phyloP scores from a whole-genome alignment of 2,113 vertebrate species.

The Litocranius walleri region DNA sequence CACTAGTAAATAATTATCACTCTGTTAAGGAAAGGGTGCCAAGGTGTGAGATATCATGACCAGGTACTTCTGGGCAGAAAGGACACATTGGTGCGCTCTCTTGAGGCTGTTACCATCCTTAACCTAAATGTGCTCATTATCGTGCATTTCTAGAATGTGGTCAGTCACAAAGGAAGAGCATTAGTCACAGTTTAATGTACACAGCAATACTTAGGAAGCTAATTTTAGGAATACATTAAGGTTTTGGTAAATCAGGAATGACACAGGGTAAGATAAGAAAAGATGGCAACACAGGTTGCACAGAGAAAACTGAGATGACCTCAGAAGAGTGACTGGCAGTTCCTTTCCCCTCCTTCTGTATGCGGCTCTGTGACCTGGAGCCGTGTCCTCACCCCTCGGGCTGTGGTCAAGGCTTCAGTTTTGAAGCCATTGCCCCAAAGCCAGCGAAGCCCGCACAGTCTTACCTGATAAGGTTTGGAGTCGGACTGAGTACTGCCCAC shows the following conservation, averaged over 20 bases:
- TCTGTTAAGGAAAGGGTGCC: slow-evolving; percentile 25
- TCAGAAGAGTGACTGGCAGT: accelerated
- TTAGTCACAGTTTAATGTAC: neutral
- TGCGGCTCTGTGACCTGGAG: neutral
- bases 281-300: neutral
- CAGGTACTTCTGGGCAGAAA: neutral
- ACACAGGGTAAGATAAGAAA: neutral
- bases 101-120: neutral
- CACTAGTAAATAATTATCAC: slow-evolving; percentile 62
- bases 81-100: neutral
- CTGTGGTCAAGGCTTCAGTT: neutral
- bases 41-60: neutral
- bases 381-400: accelerated
- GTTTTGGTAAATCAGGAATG: neutral
- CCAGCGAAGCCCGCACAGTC: accelerated
- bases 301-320: accelerated
- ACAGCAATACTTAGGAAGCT: neutral
- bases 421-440: neutral
- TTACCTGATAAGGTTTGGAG: accelerated
- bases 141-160: neutral
- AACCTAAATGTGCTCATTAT: neutral
- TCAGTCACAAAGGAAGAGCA: neutral
- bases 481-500: accelerated
- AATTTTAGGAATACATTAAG: neutral
- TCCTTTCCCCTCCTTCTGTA: accelerated